These are phyloP conservation scores for Drosophila stalkeri DNA, from an alignment of 2,888 invertebrate species.

Conservation along the genomic window DNA sequence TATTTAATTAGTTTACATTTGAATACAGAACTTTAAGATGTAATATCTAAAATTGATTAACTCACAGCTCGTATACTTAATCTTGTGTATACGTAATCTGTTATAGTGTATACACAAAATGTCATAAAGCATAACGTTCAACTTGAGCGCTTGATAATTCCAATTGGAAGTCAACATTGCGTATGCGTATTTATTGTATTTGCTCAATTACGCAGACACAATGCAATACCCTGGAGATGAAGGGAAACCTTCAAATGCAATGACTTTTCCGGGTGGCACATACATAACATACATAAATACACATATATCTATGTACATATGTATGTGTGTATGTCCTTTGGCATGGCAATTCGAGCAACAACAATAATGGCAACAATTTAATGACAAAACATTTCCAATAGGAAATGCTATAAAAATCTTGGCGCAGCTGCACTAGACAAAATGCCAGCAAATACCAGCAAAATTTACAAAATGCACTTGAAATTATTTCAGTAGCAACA, in stretches of 20 bases:
- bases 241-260: slow-evolving; percentile 36
- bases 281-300: not conserved
- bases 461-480: slow-evolving; percentile 54
- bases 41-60: not conserved
- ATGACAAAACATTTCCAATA: slow-evolving; percentile 64
- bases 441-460: slow-evolving; percentile 49
- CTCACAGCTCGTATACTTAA: not conserved
- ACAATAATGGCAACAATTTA: slow-evolving; percentile 34
- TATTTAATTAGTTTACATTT: no score
- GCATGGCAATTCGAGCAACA: slow-evolving; percentile 33
- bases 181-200: slow-evolving; percentile 50
- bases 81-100: not conserved
- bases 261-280: slow-evolving; percentile 62
- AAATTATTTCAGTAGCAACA: slow-evolving; percentile 43
- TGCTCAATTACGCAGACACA: slow-evolving; percentile 59
- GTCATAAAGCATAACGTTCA: not conserved
- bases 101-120: not conserved
- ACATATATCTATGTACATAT: not conserved
- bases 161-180: slow-evolving; percentile 33
- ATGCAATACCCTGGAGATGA: slow-evolving; percentile 27
- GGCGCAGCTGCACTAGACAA: slow-evolving; percentile 35
- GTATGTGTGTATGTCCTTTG: slow-evolving; percentile 35
- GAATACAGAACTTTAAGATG: no score
- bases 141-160: not conserved
- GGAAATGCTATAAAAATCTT: slow-evolving; percentile 54